phyloP scores from a whole-genome alignment of 2,888 invertebrate genomes.

The Hyalella azteca region DNA sequence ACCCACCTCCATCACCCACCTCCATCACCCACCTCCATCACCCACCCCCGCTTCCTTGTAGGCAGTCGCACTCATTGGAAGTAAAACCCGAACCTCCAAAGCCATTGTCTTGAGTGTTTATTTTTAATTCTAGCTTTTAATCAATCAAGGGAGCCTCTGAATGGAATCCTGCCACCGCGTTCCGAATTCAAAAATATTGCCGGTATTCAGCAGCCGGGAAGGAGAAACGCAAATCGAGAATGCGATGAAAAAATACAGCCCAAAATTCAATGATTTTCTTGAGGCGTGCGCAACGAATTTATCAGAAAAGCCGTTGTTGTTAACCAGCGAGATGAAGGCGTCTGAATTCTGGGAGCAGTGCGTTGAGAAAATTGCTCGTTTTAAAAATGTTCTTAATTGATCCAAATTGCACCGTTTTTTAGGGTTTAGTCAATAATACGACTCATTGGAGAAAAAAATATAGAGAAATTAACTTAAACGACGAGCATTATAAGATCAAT shows the following conservation, averaged over 20 bases:
- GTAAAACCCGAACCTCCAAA: not conserved
- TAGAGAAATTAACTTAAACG: too few species aligned
- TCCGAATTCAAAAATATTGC: conserved; percentile 28
- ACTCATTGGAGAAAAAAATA: too few species aligned
- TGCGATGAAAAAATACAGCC: conserved; percentile 11
- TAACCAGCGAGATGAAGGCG: too few species aligned
- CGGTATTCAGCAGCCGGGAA: conserved; percentile 8
- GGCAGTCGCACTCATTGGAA: conserved; percentile 13
- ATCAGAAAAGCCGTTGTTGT: not conserved
- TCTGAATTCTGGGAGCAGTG: too few species aligned
- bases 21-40: not conserved
- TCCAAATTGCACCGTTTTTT: too few species aligned
- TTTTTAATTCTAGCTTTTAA: conserved; percentile 40
- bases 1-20: not conserved
- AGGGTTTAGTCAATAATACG: too few species aligned
- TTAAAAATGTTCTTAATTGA: too few species aligned
- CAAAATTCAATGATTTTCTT: conserved; percentile 16
- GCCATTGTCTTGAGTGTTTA: conserved; percentile 38
- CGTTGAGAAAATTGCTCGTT: too few species aligned
- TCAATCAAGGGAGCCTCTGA: conserved; percentile 38
- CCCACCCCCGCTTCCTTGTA: not conserved
- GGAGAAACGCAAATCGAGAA: conserved; percentile 17
- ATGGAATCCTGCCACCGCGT: conserved; percentile 27
- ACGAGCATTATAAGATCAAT: too few species aligned
- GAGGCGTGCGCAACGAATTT: not conserved